Conservation (phyloP, 2,113 vertebrate species). For the Halichoerus grypus region DNA sequence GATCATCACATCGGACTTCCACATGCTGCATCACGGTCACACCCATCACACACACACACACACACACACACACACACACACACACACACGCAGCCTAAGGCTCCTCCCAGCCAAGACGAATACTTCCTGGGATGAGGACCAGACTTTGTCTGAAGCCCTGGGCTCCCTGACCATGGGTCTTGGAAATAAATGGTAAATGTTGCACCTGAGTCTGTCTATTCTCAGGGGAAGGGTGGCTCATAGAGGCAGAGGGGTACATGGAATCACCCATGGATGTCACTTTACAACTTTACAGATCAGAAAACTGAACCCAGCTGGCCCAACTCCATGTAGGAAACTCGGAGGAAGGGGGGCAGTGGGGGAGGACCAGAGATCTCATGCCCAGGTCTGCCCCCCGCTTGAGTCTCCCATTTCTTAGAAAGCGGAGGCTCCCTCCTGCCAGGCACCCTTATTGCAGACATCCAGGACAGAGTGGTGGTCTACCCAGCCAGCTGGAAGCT, state of each 20-base stretch:
- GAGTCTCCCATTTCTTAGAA: neutral
- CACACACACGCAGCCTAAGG: neutral
- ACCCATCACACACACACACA: neutral
- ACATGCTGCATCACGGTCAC: fast-evolving
- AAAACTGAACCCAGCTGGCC: neutral
- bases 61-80: neutral
- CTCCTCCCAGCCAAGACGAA: neutral
- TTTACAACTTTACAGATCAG: neutral
- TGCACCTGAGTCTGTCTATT: neutral
- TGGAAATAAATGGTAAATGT: slow-evolving; percentile 48
- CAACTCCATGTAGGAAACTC: neutral
- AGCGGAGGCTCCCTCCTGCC: neutral
- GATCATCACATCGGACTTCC: too few relatives aligned
- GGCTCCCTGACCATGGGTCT: neutral
- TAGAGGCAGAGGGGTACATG: neutral
- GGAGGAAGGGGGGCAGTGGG: fast-evolving
- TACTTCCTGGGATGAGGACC: neutral
- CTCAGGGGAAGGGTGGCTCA: neutral
- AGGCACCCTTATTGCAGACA: neutral
- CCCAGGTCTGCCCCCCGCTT: neutral
- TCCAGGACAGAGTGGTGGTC: neutral
- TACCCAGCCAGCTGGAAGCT: neutral
- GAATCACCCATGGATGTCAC: neutral
- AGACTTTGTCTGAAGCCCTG: neutral
- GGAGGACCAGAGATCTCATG: neutral